These are phyloP conservation scores for Dendrolimus pini DNA, from an alignment of 2,888 invertebrate genomes.

Conservation along the genomic window DNA sequence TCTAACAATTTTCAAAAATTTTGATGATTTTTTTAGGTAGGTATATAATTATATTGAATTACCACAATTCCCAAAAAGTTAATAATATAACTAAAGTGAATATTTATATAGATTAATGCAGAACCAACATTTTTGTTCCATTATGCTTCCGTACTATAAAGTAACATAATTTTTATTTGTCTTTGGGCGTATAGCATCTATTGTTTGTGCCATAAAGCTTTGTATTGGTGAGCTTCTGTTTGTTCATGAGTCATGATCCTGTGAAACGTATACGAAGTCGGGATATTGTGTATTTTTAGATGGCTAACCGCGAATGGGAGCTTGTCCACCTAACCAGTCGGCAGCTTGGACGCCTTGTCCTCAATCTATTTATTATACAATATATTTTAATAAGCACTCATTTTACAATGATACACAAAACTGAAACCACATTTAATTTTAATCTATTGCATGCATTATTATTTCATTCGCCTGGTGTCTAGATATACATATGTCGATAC, in stretches of 20 bases:
- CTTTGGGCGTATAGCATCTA: neutral
- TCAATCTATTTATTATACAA: slow-evolving; percentile 18
- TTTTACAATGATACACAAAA: no score
- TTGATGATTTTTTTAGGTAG: no score
- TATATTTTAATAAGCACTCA: neutral
- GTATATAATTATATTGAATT: no score
- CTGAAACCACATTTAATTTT: no score
- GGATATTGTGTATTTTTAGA: slow-evolving; percentile 68
- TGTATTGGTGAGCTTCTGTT: slow-evolving; percentile 31
- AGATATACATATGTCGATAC: no score
- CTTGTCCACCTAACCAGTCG: slow-evolving; percentile 29
- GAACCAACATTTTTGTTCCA: neutral
- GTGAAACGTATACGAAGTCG: slow-evolving; percentile 57
- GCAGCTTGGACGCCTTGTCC: slow-evolving; percentile 16
- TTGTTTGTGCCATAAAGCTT: slow-evolving; percentile 9
- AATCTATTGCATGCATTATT: no score
- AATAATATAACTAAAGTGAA: no score
- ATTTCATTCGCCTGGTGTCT: no score
- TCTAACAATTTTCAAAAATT: no score
- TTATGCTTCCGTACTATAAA: slow-evolving; percentile 6
- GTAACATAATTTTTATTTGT: no score
- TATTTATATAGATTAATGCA: no score
- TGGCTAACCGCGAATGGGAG: slow-evolving; percentile 45
- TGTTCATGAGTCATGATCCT: slow-evolving; percentile 65
- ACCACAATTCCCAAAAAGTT: no score